Base-by-base conservation (phyloP, 2,113 vertebrate genomes). In the Halichoerus grypus region DNA sequence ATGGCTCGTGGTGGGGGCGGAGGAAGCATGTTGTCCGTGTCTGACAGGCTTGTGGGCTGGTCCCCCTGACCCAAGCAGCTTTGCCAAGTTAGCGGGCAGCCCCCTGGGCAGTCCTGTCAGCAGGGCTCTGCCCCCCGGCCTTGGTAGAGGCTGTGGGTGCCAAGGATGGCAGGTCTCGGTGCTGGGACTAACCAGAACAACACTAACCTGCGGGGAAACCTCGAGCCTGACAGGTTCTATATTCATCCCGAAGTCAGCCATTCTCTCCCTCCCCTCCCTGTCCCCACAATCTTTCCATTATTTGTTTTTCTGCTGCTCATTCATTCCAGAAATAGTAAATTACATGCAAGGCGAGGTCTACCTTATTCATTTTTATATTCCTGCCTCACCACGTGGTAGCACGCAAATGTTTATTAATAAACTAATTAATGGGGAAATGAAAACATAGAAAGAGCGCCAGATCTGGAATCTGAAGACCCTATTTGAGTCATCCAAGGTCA, bases 81-180 rank as follows among this genome's bases (percentile, higher is more conserved):
- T 31, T 57, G 72, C 51, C 49, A 33, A 24, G 5, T 26, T 28
- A 22, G 63, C 0, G 0, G 69, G 55, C 18, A 46, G 46, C 28
- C 28, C 1, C 0, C 26, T 6, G 0, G 67, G 46, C 21, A 51
- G 42, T 21, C 26, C 0, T 0, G 26, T 22, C 33, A n/a, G 31
- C 46, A 82, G 69, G 86, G 31, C 67, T 59, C 82, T 46, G 33
- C 51, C 21, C 42, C 19, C 46, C 61, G 10, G 2, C 36, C 65
- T n/a, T 26, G n/a, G 9, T 1, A 81, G 46, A 31, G 36, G 65
- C 61, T 49, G 83, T 69, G 65, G 67, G 28, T 63, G 46, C 2
- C 53, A 71, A 18, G 4, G 61, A 81, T 26, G 5, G 8, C 2
- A 49, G 55, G 36, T 69, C 33, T 42, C 0, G 3, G 18, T 16